Percentiles rank a stretch among this genome's conserved stretches.
Conservation (phyloP, 2,888 invertebrate species). For the Athripsodes cinereus region DNA sequence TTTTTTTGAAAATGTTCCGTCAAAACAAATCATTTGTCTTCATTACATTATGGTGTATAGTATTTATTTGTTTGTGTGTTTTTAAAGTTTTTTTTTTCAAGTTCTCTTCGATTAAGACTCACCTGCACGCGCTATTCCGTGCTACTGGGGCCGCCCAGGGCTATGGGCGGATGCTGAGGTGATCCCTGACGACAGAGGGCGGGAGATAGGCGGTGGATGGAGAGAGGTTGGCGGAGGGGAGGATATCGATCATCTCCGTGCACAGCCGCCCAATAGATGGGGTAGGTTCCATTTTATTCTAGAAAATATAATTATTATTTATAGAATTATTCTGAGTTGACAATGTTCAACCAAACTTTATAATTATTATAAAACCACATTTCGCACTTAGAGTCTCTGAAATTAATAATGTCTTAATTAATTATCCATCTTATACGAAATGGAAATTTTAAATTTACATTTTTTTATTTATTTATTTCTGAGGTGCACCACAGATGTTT, state of each 20-base stretch:
- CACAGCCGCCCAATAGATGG: background rate
- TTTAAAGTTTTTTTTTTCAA: background rate
- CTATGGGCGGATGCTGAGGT: conserved; percentile 1
- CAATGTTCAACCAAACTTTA: no score
- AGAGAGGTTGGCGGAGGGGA: no score
- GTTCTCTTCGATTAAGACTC: background rate
- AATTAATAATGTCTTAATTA: no score
- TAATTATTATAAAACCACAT: no score
- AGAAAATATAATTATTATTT: no score
- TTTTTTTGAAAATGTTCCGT: background rate
- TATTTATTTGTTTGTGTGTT: background rate
- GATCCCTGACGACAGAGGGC: background rate
- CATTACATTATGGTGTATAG: background rate
- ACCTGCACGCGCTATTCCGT: background rate
- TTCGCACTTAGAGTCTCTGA: no score
- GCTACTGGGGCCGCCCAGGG: conserved; percentile 3
- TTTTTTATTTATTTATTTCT: no score
- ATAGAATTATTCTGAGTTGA: no score
- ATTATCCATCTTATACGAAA: no score
- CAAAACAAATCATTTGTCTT: background rate
- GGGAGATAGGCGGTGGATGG: background rate
- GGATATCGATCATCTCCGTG: background rate
- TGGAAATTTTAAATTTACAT: no score
- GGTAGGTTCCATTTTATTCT: no score
- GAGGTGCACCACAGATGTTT: no score